Percentiles rank a stretch among this genome's conserved stretches.
These are phyloP conservation scores for Orientallactaga sibirica DNA, from an alignment of 2,797 vertebrate species.

Conservation along the genomic window DNA sequence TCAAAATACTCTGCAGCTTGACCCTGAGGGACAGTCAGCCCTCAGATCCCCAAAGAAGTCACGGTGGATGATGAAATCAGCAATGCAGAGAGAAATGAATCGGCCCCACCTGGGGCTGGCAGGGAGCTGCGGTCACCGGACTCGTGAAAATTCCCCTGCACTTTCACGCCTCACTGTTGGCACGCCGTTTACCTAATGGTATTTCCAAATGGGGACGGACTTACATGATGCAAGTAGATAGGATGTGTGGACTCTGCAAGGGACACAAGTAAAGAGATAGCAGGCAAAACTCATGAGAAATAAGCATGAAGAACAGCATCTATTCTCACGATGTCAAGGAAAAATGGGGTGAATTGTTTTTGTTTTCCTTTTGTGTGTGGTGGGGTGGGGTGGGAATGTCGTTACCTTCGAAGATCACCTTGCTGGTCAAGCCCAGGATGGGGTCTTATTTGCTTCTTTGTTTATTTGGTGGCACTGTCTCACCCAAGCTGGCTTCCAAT, in stretches of 20 bases:
- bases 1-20: constrained; percentile 75
- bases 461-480: background rate
- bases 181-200: constrained; percentile 76
- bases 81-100: constrained; percentile 84
- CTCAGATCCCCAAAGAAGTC: constrained; percentile 80
- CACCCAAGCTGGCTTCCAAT: background rate
- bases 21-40: constrained; percentile 64
- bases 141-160: constrained; percentile 82
- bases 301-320: background rate
- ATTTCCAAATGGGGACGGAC: constrained; percentile 71
- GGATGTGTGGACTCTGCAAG: constrained; percentile 53
- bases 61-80: constrained; percentile 81
- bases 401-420: constrained; percentile 44
- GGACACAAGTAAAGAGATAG: constrained; percentile 52
- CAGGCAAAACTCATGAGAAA: constrained; percentile 26
- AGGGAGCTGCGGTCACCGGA: constrained; percentile 77
- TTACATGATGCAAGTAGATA: constrained; percentile 69
- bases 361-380: background rate
- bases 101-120: constrained; percentile 76
- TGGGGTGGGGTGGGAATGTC: background rate
- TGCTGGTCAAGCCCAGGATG: background rate
- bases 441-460: background rate
- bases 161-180: constrained; percentile 80
- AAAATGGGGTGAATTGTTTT: background rate
- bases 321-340: background rate